These are phyloP conservation scores for Leptinotarsa haldemani DNA, from an alignment of 2,888 invertebrate genomes.

Conservation along the genomic window DNA sequence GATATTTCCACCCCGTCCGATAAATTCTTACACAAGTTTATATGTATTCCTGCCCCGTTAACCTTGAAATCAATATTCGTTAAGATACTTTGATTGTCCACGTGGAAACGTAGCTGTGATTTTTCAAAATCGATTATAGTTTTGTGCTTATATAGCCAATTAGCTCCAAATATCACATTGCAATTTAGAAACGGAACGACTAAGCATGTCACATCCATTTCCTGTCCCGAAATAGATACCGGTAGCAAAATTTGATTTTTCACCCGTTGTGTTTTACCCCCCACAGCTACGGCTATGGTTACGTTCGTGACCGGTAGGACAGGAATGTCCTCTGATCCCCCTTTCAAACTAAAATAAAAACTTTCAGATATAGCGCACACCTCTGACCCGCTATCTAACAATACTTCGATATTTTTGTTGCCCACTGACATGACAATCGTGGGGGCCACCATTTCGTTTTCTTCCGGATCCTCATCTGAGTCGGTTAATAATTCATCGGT, in stretches of 20 bases:
- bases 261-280: constrained; percentile 24
- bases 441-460: constrained; percentile 8
- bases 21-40: neutral
- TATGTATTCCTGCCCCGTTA: neutral
- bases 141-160: constrained; percentile 14
- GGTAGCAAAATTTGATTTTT: constrained; percentile 23
- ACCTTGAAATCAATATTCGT: constrained; percentile 14
- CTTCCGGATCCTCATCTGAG: constrained; percentile 2
- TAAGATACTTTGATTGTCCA: neutral
- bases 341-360: constrained; percentile 14
- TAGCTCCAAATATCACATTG: constrained; percentile 19
- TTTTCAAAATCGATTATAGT: constrained; percentile 24
- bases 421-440: constrained; percentile 17
- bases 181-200: constrained; percentile 22
- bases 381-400: constrained; percentile 31
- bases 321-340: neutral
- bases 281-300: constrained; percentile 23
- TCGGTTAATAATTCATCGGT: constrained; percentile 18
- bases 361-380: constrained; percentile 22
- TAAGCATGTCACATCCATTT: constrained; percentile 18
- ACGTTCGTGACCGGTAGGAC: constrained; percentile 27
- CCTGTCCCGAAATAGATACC: neutral
- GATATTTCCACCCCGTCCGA: too few relatives aligned
- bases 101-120: neutral
- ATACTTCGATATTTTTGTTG: constrained; percentile 1